Evolutionary conservation across 35 echinoderm and acorn worm genomes (phyloP), one percentile per base, ranked within the genome.

Genomic region (Chiridota heheva): DNA sequence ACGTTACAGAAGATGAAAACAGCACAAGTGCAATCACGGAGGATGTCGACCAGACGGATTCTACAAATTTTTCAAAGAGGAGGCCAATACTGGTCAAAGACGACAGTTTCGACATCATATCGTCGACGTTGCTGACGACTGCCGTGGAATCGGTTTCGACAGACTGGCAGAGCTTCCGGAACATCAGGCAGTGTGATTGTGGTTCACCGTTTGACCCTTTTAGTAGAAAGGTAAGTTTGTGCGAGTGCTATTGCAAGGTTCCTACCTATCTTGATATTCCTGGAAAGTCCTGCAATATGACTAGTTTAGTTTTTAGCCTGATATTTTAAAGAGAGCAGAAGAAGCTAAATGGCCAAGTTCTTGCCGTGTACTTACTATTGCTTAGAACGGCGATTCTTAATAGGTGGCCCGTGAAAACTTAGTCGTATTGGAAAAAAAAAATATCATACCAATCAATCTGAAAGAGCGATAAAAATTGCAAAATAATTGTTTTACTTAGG

Each of bases 121-220:
- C 95, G n/a, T 86, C 95, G 32, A 84, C 84, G 3, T 55, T 91
- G 7, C 65, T 91, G 36, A 81, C 83, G 29, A 81, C 84, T 28
- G 95, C 89, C 0, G 85, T 92, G 5, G 95, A 98, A 29, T 92
- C 89, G 1, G 95, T 98, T 2, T 67, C 84, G 7, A 25, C 84
- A 2, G 81, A 91, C 44, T 98, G 95, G 95, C 76, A 73, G 49
- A 91, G 88, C 25, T 92, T 98, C 58, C 43, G 95, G 13, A 91
- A 98, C 63, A 74, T 98, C 13, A 83, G 77, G 24, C 95, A 98
- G 85, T 98, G 95, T 63, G 80, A 77, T 10, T 98, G 95, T 67
- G 91, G 86, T 38, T 75, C 81, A 44, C 95, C 95, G 17, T 98
- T 98, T 88, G 95, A 98, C 38, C 82, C 91, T 68, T 98, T 98